These are phyloP conservation scores for Aulostomus chinensis DNA, from an alignment of 2,797 vertebrate genomes.

Conservation along the genomic window DNA sequence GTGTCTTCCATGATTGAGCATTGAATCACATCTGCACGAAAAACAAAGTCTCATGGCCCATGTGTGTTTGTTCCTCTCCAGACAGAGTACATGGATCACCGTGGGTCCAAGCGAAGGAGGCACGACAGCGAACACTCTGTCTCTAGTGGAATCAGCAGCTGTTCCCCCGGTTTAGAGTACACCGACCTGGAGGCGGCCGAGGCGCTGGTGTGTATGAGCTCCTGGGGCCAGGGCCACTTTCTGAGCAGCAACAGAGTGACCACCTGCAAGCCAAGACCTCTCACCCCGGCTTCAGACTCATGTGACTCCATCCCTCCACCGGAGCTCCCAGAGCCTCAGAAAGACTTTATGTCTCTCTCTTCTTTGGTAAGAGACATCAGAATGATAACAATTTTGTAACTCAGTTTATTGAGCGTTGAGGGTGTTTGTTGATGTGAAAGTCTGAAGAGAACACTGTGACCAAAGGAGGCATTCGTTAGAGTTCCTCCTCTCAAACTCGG, in stretches of 20 bases:
- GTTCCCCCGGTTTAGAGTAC: constrained; percentile 81
- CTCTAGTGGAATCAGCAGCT: constrained; percentile 57
- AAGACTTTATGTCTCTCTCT: constrained; percentile 91
- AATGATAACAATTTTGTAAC: no score
- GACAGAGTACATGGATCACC: constrained; percentile 85
- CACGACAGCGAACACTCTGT: constrained; percentile 87
- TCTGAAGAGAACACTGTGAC: constrained; percentile 16
- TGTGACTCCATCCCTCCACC: constrained; percentile 85
- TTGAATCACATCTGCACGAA: no score
- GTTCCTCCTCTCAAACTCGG: constrained; percentile 15
- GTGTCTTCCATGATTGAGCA: no score
- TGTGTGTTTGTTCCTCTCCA: constrained; percentile 65
- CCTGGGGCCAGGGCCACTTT: constrained; percentile 89
- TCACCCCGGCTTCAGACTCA: constrained; percentile 95
- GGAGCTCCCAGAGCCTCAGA: constrained; percentile 77
- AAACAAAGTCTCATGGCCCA: no score
- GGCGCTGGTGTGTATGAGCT: constrained; percentile 96
- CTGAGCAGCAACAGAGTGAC: constrained; percentile 44
- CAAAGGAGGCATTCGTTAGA: no score
- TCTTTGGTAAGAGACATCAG: constrained; percentile 92
- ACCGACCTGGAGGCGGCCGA: constrained; percentile 96
- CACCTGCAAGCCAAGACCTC: constrained; percentile 86
- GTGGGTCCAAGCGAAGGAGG: constrained; percentile 86
- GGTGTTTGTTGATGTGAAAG: no score
- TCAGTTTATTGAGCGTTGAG: no score